Base-by-base conservation (phyloP, 2,888 invertebrate genomes). In the Limnephilus marmoratus region DNA sequence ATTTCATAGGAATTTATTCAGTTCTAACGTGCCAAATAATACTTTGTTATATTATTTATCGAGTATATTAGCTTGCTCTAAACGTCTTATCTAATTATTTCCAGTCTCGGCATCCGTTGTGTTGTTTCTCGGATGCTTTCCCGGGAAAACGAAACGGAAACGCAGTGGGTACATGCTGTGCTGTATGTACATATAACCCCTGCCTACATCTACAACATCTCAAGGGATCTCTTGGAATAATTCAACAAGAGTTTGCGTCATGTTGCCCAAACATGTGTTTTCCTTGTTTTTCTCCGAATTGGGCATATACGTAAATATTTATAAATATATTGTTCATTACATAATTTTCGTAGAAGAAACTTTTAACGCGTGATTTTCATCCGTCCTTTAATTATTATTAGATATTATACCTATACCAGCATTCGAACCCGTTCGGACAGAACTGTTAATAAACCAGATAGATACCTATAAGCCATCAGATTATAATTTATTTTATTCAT, bases 21-120 rank as follows among this genome's bases (percentile, higher is more conserved):
- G 87, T 87, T 87, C 31, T 87, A 87, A 87, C 87, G 53, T 53
- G 68, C 53, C 87, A 87, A 87, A 87, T 87, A 87, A 87, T 87
- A 53, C 87, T 87, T 87, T 87, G 87, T 68, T 87, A 87, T 87
- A 87, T 87, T 87, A 87, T 87, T 87, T 87, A 87, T 87, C 53
- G 87, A 53, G 53, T 87, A 87, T 87, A 87, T 87, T 68, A 87
- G 85, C 87, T 87, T 31, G 68, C 87, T 87, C 31, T 87, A 34
- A 87, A 87, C 87, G 87, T 53, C 87, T 87, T 87, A 53, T 87
- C 87, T 87, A 34, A 53, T 87, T 87, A 87, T 34, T 87, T 87
- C 53, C 87, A 29, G 29, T 68, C 87, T 87, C 68, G 24, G 34
- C 87, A 68, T 87, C 87, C 87, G 87, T 34, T 87, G 53, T 87